These are phyloP conservation scores for Morpho deidamia DNA, from an alignment of 2,888 invertebrate genomes.

Conservation along the genomic window DNA sequence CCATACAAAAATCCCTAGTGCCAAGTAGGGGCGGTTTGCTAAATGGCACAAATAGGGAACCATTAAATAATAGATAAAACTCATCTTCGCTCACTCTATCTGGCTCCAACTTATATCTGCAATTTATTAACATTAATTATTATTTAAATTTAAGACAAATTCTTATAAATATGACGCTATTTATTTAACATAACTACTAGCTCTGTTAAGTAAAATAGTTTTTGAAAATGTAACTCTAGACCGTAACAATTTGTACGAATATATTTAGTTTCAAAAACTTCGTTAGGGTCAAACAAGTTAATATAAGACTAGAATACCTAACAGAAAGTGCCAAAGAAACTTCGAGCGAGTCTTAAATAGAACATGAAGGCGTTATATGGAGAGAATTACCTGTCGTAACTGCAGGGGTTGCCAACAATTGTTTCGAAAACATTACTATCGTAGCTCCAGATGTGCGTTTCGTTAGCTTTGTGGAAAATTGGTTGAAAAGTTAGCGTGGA, in stretches of 20 bases:
- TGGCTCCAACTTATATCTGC: slow-evolving; percentile 77
- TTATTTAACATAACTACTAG: no score
- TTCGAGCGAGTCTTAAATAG: slow-evolving; percentile 8
- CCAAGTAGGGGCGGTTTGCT: slow-evolving; percentile 62
- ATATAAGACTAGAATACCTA: slow-evolving; percentile 2
- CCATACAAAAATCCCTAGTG: slow-evolving; percentile 80
- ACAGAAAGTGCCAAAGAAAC: slow-evolving; percentile 10
- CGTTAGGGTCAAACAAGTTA: slow-evolving; percentile 2
- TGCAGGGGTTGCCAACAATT: slow-evolving; percentile 77
- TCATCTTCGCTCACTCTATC: slow-evolving; percentile 64
- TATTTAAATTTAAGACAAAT: no score
- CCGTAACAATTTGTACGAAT: slow-evolving; percentile 1
- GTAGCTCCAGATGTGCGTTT: slow-evolving; percentile 64
- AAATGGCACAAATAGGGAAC: slow-evolving; percentile 76
- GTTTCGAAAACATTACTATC: slow-evolving; percentile 71
- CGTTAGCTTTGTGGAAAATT: slow-evolving; percentile 71
- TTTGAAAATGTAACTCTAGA: not conserved
- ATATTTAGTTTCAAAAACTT: slow-evolving; percentile 9
- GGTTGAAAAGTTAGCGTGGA: slow-evolving; percentile 69
- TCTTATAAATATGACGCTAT: no score
- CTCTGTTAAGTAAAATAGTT: no score
- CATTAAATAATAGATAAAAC: slow-evolving; percentile 78
- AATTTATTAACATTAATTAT: slow-evolving; percentile 18
- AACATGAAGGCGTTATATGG: slow-evolving; percentile 3
- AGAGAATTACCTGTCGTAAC: slow-evolving; percentile 63